A percentile compares a stretch with the other conserved stretches of the same genome.
These are phyloP conservation scores for Mantis religiosa DNA, from an alignment of 2,888 invertebrate species.

Conservation along the genomic window DNA sequence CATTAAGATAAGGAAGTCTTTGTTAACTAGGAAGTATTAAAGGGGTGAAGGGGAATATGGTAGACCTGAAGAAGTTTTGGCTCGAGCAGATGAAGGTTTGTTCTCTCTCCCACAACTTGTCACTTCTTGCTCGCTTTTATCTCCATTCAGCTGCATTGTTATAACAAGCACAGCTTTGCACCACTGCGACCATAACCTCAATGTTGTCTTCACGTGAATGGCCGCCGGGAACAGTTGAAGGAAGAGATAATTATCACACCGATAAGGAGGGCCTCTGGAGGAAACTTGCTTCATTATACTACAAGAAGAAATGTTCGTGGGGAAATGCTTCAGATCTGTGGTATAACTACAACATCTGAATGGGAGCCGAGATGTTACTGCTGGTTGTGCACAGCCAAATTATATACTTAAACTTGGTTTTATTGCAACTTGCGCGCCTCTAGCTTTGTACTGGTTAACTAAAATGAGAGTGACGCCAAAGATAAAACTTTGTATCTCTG, in stretches of 20 bases:
- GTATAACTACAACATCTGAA: background rate
- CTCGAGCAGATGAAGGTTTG: background rate
- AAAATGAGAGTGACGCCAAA: background rate
- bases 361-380: background rate
- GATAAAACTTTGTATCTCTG: background rate
- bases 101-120: background rate
- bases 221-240: slow-evolving; percentile 7
- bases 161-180: background rate
- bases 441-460: background rate
- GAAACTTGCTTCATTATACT: background rate
- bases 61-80: too few species aligned
- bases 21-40: too few species aligned
- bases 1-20: too few species aligned
- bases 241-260: slow-evolving; percentile 8
- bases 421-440: background rate
- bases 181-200: slow-evolving; percentile 1
- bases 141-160: slow-evolving; percentile 1
- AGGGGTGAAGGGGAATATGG: too few species aligned
- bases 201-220: slow-evolving; percentile 9
- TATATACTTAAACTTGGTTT: background rate
- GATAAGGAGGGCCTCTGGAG: slow-evolving; percentile 14
- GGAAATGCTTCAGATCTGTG: background rate
- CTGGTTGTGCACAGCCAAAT: background rate
- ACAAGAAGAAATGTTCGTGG: background rate
- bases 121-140: slow-evolving; percentile 8